Evolutionary conservation across 2,888 invertebrate species (phyloP).

Genomic region (Oscheius onirici): DNA sequence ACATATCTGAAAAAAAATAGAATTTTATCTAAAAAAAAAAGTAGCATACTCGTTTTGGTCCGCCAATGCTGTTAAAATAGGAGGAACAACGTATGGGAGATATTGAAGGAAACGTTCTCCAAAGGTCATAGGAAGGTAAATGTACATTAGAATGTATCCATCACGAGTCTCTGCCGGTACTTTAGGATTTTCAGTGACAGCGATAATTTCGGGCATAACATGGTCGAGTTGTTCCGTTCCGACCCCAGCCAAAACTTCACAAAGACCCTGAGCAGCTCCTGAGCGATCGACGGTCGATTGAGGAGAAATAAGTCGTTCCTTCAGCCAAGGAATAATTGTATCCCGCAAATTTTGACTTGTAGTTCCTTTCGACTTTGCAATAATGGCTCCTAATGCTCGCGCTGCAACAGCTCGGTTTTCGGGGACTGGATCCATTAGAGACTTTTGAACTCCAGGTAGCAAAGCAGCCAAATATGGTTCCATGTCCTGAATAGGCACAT

Average conservation of each 20-base stretch:
- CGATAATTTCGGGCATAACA: conserved; percentile 83
- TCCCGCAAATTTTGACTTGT: conserved; percentile 88
- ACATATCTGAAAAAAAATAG: conserved; percentile 79
- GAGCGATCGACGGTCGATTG: conserved; percentile 91
- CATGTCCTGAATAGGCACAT: conserved; percentile 81
- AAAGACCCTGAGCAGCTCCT: conserved; percentile 86
- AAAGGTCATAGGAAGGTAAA: conserved; percentile 97
- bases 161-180: conserved; percentile 90
- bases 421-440: conserved; percentile 94
- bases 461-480: conserved; percentile 94
- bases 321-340: conserved; percentile 93
- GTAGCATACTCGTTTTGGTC: conserved; percentile 90
- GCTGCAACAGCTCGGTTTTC: conserved; percentile 96
- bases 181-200: conserved; percentile 68
- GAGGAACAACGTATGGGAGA: conserved; percentile 94
- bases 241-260: conserved; percentile 86
- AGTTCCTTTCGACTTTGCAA: conserved; percentile 55
- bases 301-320: conserved; percentile 95
- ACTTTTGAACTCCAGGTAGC: conserved; percentile 93
- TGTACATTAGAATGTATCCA: conserved; percentile 99
- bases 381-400: conserved; percentile 77
- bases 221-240: conserved; percentile 93
- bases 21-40: too few species aligned
- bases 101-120: conserved; percentile 93
- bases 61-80: conserved; percentile 93